Base-by-base conservation (phyloP, 2,888 invertebrate species). In the Tachina grossa region DNA sequence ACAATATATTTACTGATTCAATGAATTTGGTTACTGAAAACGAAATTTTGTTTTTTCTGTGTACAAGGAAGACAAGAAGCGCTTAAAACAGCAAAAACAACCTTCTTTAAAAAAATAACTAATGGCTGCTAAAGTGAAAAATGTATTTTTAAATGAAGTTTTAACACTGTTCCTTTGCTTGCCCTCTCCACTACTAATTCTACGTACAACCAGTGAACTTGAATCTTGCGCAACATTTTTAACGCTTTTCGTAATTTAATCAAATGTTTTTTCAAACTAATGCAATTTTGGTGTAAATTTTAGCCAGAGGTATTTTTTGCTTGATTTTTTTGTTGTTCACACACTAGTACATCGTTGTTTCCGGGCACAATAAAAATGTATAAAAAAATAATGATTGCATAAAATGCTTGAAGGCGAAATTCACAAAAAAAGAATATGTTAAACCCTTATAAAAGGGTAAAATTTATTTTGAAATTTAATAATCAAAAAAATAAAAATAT, bases 241-340 rank as follows among this genome's bases (percentile, higher is more conserved):
- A 81, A 75, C 61, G 75, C 41, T 75, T 61, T 81, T 45, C n/a
- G 53, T 81, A 68, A 81, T 75, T 75, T 81, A 59, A 81, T 81
- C 53, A 75, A 69, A 68, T 68, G 53, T 75, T 81, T 79, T 31
- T 63, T 71, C 31, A 81, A 81, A 79, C 69, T 79, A 84, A 84
- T 71, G 69, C 75, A 79, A 79, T 79, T 79, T 79, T 69, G 78
- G 79, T 79, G 75, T 75, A 79, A 84, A 79, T 69, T 84, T 51
- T 61, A 81, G 75, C 81, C 81, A 11, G 39, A 39, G 66, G 81
- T 9, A 61, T 39, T 81, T 68, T 31, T 11, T 31, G 31, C 51
- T 39, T 55, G 55, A 41, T 55, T 59, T 66, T 45, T 16, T 16
- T 8, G 16, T 13, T 47, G 6, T 10, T 11, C 2, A n/a, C 14